Conservation (phyloP, 2,888 invertebrate species). For the Drosophila anceps region DNA sequence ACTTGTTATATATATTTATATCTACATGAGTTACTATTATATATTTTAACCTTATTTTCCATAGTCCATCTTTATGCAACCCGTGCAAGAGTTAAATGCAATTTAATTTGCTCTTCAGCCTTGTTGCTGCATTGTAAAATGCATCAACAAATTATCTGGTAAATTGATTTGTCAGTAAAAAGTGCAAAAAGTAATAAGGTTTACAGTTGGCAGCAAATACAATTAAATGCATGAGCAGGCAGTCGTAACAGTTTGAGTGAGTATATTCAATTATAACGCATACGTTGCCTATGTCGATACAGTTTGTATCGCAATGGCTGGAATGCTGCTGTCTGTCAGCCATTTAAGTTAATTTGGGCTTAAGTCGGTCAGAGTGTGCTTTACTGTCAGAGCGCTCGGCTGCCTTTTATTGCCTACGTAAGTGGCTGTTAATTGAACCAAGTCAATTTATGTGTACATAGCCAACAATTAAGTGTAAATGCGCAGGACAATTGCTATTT, state of each 20-base stretch:
- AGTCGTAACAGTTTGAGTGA: neutral
- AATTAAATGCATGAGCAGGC: constrained; percentile 22
- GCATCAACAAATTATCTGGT: constrained; percentile 1
- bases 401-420: constrained; percentile 39
- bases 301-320: neutral
- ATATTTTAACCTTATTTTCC: too few relatives aligned
- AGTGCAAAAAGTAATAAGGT: constrained; percentile 24
- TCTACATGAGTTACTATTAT: too few relatives aligned
- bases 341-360: constrained; percentile 25
- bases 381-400: neutral
- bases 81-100: neutral
- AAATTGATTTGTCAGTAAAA: constrained; percentile 37
- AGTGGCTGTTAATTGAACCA: constrained; percentile 56
- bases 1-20: too few relatives aligned
- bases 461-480: constrained; percentile 58
- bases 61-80: neutral
- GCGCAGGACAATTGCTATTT: constrained; percentile 65
- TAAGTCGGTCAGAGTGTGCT: neutral
- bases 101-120: constrained; percentile 7
- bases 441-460: constrained; percentile 46
- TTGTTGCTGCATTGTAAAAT: neutral
- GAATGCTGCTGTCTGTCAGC: neutral
- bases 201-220: constrained; percentile 21
- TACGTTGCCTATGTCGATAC: constrained; percentile 10
- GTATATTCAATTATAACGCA: constrained; percentile 32